phyloP scores from a whole-genome alignment of 2,888 invertebrate species.

The Kuschelorhynchus macadamiae region DNA sequence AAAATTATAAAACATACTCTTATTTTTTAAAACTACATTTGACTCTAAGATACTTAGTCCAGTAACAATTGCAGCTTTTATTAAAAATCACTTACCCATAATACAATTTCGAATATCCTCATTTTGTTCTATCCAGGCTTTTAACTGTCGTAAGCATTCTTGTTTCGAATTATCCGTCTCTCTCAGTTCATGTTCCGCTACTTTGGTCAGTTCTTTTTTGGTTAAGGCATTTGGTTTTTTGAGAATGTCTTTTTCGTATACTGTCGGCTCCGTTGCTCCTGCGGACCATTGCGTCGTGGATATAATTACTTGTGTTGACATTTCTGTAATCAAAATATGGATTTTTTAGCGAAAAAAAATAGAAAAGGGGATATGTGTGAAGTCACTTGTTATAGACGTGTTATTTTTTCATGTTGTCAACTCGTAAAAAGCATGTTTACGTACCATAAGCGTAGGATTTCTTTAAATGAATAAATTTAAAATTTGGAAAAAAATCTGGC shows the following conservation, averaged over 20 bases:
- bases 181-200: slow-evolving; percentile 78
- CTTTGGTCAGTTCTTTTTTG: slow-evolving; percentile 63
- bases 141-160: slow-evolving; percentile 76
- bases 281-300: slow-evolving; percentile 60
- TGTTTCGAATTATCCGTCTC: slow-evolving; percentile 77
- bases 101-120: slow-evolving; percentile 78
- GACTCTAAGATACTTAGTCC: no score
- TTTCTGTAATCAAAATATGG: slow-evolving; percentile 42
- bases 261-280: slow-evolving; percentile 30
- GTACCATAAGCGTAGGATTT: no score
- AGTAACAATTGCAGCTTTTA: no score
- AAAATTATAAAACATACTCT: no score
- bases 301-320: slow-evolving; percentile 60
- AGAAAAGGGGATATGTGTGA: no score
- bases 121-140: slow-evolving; percentile 81
- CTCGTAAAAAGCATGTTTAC: no score
- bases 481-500: no score
- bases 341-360: no score
- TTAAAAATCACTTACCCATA: slow-evolving; percentile 71
- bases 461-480: no score
- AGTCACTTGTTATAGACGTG: no score
- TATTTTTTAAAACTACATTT: no score
- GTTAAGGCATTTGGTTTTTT: slow-evolving; percentile 13
- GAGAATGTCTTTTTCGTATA: slow-evolving; percentile 22
- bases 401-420: no score